Evolutionary conservation across 2,113 vertebrate genomes (phyloP), one percentile per base, ranked within the genome.

Genomic region (Sclerurus mexicanus): DNA sequence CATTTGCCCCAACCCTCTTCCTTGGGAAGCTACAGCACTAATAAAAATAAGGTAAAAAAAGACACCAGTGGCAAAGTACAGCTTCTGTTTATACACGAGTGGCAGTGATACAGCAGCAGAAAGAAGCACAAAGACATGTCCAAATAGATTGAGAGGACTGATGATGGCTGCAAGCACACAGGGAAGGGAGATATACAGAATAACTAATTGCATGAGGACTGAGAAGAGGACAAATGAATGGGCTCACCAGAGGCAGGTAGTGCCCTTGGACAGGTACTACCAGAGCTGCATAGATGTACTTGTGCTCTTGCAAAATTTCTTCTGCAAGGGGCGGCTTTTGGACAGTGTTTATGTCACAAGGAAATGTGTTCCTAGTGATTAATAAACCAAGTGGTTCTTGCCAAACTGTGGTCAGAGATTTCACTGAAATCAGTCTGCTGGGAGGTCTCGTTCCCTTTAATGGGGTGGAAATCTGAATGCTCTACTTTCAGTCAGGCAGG

Each of bases 61-160:
- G 46, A 37, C 8, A 31, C 10, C 1, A 0, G 1, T 1, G 1
- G 6, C 21, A 11, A 23, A 50, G 37, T 18, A 50, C 25, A 89
- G 33, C 40, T 89, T 21, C 39, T 81, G 12, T 39, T 92, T 56
- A 50, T 58, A 52, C 14, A 9, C 0, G 0, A 78, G 35, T 30
- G 87, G 25, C 52, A 37, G n/a, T 13, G 35, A 16, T 86, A 56
- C 27, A 58, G 53, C 42, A 67, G 44, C 33, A 78, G 79, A 67
- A 85, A 27, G 15, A 77, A 62, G 15, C 33, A 84, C 25, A 90
- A 90, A 90, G 42, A 23, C 7, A 1, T 2, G 1, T 60, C 44
- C 44, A 82, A 68, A 56, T 13, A 85, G 35, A 78, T 76, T 2
- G 4, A 76, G 85, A 69, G 37, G 13, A 30, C 25, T 46, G 46